Base-by-base conservation (phyloP, 2,888 invertebrate species). In the Phyllotreta striolata region DNA sequence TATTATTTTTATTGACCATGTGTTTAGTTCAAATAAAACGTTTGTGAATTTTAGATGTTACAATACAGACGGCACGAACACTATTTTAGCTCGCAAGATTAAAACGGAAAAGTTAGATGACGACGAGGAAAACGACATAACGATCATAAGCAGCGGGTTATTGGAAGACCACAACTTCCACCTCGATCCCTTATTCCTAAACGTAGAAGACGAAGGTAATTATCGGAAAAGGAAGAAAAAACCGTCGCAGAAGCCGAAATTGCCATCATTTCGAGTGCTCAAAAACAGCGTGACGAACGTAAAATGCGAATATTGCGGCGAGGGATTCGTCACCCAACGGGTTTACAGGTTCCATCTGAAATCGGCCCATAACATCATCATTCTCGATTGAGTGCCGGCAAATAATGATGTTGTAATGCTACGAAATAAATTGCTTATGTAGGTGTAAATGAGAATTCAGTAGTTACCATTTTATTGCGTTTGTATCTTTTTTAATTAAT, bases 61-160 rank as follows among this genome's bases (percentile, higher is more conserved):
- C 24, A 24, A 24, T 24, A 24, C 24, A 24, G 24, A 24, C 24
- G 24, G 24, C 24, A 69, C 63, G 67, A 73, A 55, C 88, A 88
- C 68, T 81, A 85, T 0, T 77, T 85, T 1, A 88, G 88, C 66
- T 84, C 85, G 0, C 85, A 86, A 84, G 84, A 57, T 84, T 87
- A 66, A 71, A 70, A 63, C 69, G 73, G 2, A 74, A 74, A 60
- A 73, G 75, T n/a, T 72, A 73, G 7, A 67, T 69, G 47, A 85
- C 84, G 49, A 82, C 86, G 86, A 68, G 83, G 83, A 81, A 75
- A 82, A 1, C 82, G 83, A 54, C 86, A 86, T 64, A 82, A 83
- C 38, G 84, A 84, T 0, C 84, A 38, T 84, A 83, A 68, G 84
- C 83, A 6, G 84, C 84, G 41, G 4, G 1, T 24, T 24, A 24